Evolutionary conservation across 2,888 invertebrate genomes (phyloP).

Genomic region (Pheosia tremula): DNA sequence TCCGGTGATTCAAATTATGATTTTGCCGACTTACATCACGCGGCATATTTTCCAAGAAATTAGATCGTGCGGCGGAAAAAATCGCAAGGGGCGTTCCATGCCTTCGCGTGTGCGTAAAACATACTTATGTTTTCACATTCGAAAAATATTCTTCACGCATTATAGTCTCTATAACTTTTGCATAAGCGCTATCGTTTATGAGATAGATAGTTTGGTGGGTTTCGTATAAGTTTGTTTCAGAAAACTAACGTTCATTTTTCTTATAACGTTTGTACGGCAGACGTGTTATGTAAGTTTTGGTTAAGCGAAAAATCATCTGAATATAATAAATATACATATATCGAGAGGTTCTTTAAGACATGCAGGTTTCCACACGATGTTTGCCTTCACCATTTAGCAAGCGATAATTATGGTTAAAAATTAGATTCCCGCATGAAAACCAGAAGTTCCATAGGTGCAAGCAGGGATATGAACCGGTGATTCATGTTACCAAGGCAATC

Average conservation of each 20-base stretch:
- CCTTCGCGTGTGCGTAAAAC: slow-evolving; percentile 47
- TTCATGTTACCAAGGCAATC: no score
- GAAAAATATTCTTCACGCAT: background rate
- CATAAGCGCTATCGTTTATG: background rate
- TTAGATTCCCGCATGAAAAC: no score
- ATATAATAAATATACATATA: slow-evolving; percentile 34
- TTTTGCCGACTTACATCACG: slow-evolving; percentile 73
- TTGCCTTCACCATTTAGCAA: no score
- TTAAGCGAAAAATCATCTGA: slow-evolving; percentile 44
- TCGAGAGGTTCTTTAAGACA: no score
- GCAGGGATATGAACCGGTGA: no score
- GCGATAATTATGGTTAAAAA: no score
- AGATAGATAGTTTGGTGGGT: background rate
- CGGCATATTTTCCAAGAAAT: slow-evolving; percentile 74
- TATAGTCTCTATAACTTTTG: background rate
- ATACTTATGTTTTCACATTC: slow-evolving; percentile 19
- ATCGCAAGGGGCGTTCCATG: slow-evolving; percentile 51
- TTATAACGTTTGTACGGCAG: slow-evolving; percentile 51
- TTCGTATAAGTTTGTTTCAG: slow-evolving; percentile 19
- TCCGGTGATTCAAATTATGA: slow-evolving; percentile 69
- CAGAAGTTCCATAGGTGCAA: no score
- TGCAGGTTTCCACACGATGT: no score
- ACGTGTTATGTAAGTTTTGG: slow-evolving; percentile 43
- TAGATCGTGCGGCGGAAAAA: slow-evolving; percentile 52
- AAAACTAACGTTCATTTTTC: slow-evolving; percentile 61